phyloP scores from a whole-genome alignment of 2,888 invertebrate species.

The Athalia circularis region DNA sequence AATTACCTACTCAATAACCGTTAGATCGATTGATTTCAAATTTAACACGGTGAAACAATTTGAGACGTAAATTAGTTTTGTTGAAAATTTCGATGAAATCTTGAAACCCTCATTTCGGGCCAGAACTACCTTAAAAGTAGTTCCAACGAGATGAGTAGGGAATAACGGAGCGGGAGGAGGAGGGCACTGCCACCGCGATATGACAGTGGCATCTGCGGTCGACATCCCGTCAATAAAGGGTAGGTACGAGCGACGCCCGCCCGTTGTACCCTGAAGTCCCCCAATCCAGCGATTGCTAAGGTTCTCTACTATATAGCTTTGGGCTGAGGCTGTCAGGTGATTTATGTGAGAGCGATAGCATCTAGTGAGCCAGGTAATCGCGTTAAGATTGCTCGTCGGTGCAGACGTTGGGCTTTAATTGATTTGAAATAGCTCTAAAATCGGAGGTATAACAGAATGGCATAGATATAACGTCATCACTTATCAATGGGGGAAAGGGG shows the following conservation, averaged over 20 bases:
- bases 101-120: no score
- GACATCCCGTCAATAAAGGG: conserved; percentile 65
- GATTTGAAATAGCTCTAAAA: conserved; percentile 62
- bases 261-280: background rate
- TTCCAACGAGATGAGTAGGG: conserved; percentile 7
- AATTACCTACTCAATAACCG: no score
- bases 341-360: conserved; percentile 70
- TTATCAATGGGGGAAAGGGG: no score
- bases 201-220: conserved; percentile 63
- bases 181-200: conserved; percentile 50
- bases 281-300: conserved; percentile 15
- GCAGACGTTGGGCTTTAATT: conserved; percentile 61
- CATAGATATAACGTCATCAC: background rate
- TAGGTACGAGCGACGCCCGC: background rate
- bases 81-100: no score
- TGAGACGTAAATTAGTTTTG: no score
- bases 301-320: conserved; percentile 48
- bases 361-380: conserved; percentile 66
- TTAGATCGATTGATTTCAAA: no score
- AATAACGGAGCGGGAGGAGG: conserved; percentile 50
- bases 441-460: conserved; percentile 35
- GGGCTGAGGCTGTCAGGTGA: conserved; percentile 63
- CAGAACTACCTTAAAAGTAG: background rate
- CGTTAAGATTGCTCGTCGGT: conserved; percentile 62
- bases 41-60: no score